Evolutionary conservation across 2,113 vertebrate species (phyloP), one percentile per base, ranked within the genome.

Genomic region (Formicarius rufipectus): DNA sequence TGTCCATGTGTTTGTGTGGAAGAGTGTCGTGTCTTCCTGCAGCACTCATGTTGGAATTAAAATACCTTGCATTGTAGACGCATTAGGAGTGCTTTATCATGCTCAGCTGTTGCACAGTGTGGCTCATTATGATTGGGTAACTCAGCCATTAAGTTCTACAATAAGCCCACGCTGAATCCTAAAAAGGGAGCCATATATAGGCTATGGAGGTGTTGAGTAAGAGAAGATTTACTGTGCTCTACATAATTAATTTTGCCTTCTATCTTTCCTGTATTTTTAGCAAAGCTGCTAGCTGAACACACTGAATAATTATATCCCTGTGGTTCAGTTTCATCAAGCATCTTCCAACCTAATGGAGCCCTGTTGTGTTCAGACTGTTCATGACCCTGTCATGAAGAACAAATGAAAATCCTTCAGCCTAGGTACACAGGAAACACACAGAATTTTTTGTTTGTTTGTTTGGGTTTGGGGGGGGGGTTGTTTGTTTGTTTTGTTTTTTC

Each of bases 101-200:
- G 75, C 88, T 94, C 85, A 59, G 58, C 82, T 86, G 85, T 95
- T 94, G 90, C 83, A 88, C 55, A 42, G 21, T 12, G 42, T 50
- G 84, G 79, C 55, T 97, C 83, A 92, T 96, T 94, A 95, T 42
- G 85, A 80, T 95, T 97, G 90, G 88, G 96, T 88, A 97, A 97
- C 83, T 90, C 76, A 58, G 79, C 23, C 90, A 93, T 86, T 95
- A 90, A 95, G 76, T 42, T 90, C 47, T 83, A 95, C 83, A 95
- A 69, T 55, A 92, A 94, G 42, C 94, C 95, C 92, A 95, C 62
- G 19, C 87, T 63, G 74, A 95, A 96, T 94, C 87, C 84, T 94
- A 91, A 96, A 96, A 91, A 93, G 74, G 84, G 81, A 96, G 58
- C 62, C 91, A 85, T 85, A 93, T 95, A 96, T 87, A 96, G 87